Base-by-base conservation (phyloP, 2,888 invertebrate species). In the Nemurella pictetii region DNA sequence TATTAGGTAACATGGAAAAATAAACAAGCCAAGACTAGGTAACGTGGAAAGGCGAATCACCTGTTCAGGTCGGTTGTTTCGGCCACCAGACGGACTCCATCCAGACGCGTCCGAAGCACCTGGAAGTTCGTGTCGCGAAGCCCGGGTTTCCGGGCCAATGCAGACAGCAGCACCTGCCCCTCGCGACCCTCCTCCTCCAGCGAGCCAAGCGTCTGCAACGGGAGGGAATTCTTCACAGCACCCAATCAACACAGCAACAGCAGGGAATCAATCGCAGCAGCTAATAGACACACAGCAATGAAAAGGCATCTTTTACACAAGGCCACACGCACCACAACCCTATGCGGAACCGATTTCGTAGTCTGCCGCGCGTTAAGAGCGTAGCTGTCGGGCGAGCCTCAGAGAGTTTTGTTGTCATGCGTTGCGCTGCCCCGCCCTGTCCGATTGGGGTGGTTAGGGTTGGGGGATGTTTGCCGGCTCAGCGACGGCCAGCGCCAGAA, bases 121-220 rank as follows among this genome's bases (percentile, higher is more conserved):
- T 98, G 97, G 86, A 98, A 96, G 89, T 98, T 98, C 85, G 95
- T 97, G 89, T 98, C 98, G 89, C 96, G 93, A 30, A 93, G 90
- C 0, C 98, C 98, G 0, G 98, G 98, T 89, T 97, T 98, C 88
- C 94, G 9, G 87, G 94, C 94, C 25, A 97, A 89, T 0, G 93
- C 93, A 84, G 95, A 93, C 32, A 96, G 93, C 32, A 97, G 89
- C 0, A 96, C 93, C 90, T 98, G 98, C 0, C 95, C 93, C 0
- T 94, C 93, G 0, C 95, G 92, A 36, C 94, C 94, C 84, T 75
- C 75, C 1, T 1, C 26, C 3, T 75, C 75, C 75, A 75, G 27
- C 2, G 26, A 26, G 26, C 75, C 75, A 4, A 28, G 27, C 26
- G 75, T 75, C 27, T 28, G 75, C 36, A 15, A 36, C 15, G 36